Evolutionary conservation across 2,113 vertebrate species (phyloP).

Genomic region (Bubalus kerabau): DNA sequence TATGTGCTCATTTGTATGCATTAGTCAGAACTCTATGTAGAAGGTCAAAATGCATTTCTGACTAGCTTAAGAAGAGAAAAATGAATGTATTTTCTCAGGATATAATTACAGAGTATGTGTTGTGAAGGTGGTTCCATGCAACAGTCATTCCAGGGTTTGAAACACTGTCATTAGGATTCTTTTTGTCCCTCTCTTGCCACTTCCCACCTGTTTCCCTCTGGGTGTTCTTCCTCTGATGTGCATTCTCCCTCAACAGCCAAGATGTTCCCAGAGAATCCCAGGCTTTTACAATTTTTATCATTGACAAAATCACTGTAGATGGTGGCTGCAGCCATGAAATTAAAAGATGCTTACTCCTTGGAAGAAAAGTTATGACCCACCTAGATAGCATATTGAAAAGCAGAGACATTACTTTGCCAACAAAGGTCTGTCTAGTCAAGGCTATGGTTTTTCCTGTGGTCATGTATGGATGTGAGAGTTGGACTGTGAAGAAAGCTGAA

Average conservation of each 20-base stretch:
- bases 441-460: too few species aligned
- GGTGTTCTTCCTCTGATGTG: background rate
- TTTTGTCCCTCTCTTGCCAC: background rate
- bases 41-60: background rate
- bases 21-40: background rate
- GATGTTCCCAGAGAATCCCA: background rate
- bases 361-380: too few species aligned
- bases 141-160: background rate
- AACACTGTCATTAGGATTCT: background rate
- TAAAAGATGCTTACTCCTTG: too few species aligned
- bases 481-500: too few species aligned
- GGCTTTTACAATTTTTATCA: background rate
- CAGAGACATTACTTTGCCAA: too few species aligned
- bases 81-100: background rate
- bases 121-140: rapidly evolving
- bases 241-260: background rate
- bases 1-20: background rate
- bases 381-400: too few species aligned
- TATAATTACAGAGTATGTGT: background rate
- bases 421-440: too few species aligned
- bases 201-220: background rate
- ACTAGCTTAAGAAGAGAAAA: background rate
- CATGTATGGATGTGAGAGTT: too few species aligned
- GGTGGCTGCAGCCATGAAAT: too few species aligned
- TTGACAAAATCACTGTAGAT: background rate